Percentiles rank a stretch among this genome's conserved stretches.
These are phyloP conservation scores for Psilopsiagon aurifrons DNA, from an alignment of 2,113 vertebrate genomes.

Conservation along the genomic window DNA sequence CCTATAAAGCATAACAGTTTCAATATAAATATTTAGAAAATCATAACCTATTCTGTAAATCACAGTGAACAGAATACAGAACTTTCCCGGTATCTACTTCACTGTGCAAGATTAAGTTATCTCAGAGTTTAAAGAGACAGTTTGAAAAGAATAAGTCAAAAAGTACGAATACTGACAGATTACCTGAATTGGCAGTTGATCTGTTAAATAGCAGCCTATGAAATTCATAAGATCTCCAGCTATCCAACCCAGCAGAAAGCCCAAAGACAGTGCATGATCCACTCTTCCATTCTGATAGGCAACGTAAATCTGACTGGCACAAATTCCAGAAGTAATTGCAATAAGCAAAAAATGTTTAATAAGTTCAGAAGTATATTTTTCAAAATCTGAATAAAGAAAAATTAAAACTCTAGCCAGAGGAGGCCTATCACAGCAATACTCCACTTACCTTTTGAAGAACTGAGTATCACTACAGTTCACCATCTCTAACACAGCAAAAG, in stretches of 20 bases:
- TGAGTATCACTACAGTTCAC: not conserved
- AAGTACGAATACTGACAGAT: not conserved
- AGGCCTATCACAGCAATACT: not conserved
- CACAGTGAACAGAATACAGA: not conserved
- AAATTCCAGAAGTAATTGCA: not conserved
- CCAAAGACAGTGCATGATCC: constrained; percentile 72
- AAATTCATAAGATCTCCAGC: constrained; percentile 73
- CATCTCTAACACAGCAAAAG: not conserved
- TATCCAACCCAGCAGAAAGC: constrained; percentile 76
- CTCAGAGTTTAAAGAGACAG: not conserved
- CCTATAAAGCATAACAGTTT: not conserved
- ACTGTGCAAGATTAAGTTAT: not conserved
- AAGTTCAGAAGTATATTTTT: not conserved
- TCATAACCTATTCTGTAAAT: not conserved
- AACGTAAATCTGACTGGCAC: constrained; percentile 67
- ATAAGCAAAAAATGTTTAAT: not conserved
- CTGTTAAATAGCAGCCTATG: constrained; percentile 74
- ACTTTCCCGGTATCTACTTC: not conserved
- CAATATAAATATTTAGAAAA: not conserved
- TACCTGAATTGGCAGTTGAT: constrained; percentile 77
- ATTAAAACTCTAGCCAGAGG: not conserved
- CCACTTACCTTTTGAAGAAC: not conserved
- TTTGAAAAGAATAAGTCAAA: not conserved
- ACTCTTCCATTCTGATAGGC: constrained; percentile 72
- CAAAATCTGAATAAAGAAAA: not conserved